Evolutionary conservation across 1,140 invertebrate genomes (phyloP).

Genomic region (Drosophila rufa): DNA sequence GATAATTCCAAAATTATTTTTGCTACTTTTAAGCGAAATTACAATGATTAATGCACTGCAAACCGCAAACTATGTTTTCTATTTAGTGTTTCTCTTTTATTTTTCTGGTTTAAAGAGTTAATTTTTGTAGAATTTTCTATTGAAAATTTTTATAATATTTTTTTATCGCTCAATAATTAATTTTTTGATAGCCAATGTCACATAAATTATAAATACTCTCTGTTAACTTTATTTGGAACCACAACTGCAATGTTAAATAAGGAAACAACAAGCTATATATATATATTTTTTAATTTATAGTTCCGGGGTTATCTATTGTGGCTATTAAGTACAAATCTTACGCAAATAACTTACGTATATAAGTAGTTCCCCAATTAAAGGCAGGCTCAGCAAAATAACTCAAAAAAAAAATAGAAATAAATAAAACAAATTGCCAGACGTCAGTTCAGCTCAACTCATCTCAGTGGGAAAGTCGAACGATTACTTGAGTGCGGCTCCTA

Average conservation of each 20-base stretch:
- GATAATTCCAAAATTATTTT: no score
- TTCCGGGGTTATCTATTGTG: constrained; percentile 31
- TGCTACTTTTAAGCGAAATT: neutral
- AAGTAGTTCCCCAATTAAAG: neutral
- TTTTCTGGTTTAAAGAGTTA: no score
- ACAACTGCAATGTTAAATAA: neutral
- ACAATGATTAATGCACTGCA: neutral
- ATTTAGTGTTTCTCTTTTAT: neutral
- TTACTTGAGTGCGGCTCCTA: neutral
- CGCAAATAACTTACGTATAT: constrained; percentile 23
- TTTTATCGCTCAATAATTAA: neutral
- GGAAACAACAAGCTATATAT: neutral
- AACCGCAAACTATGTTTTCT: no score
- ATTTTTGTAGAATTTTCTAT: neutral
- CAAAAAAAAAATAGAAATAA: neutral
- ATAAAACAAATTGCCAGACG: constrained; percentile 17
- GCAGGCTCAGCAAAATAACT: constrained; percentile 16
- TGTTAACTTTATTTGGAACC: neutral
- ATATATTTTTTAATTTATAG: neutral
- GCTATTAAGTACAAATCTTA: constrained; percentile 15
- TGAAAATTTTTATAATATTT: no score
- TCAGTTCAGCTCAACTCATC: neutral
- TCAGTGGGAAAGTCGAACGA: constrained; percentile 5
- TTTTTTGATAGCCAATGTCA: neutral
- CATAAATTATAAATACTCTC: constrained; percentile 5